Percentiles rank a stretch among this genome's conserved stretches.
Conservation (phyloP, 2,888 invertebrate species). For the Drosophila histrio region DNA sequence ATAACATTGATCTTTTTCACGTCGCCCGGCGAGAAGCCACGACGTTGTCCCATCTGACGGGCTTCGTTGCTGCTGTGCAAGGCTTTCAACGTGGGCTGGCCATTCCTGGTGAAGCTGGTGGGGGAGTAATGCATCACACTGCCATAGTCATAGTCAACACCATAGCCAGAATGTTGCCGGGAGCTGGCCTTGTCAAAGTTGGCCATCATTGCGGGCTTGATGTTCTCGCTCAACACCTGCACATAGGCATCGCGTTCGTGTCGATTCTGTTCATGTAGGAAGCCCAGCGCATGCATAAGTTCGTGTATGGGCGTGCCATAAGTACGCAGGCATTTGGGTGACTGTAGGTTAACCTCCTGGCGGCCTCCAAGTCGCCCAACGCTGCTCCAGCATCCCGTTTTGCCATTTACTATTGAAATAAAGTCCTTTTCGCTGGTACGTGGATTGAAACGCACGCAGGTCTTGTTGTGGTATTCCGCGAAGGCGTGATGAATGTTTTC, state of each 20-base stretch:
- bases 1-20: slow-evolving; percentile 80
- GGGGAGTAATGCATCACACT: slow-evolving; percentile 93
- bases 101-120: slow-evolving; percentile 90
- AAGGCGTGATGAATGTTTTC: slow-evolving; percentile 88
- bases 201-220: slow-evolving; percentile 86
- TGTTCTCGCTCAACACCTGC: slow-evolving; percentile 87
- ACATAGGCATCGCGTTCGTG: slow-evolving; percentile 90
- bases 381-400: slow-evolving; percentile 92
- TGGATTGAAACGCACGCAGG: slow-evolving; percentile 89
- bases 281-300: slow-evolving; percentile 91
- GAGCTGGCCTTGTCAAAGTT: slow-evolving; percentile 89
- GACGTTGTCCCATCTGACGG: slow-evolving; percentile 77
- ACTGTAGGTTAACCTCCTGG: slow-evolving; percentile 89
- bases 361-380: slow-evolving; percentile 88
- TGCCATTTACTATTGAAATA: slow-evolving; percentile 87
- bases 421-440: slow-evolving; percentile 88
- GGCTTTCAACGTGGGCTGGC: slow-evolving; percentile 88
- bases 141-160: slow-evolving; percentile 90
- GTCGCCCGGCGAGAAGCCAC: slow-evolving; percentile 79
- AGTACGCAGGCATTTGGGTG: slow-evolving; percentile 89
- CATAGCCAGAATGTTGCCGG: slow-evolving; percentile 86
- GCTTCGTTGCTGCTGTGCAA: slow-evolving; percentile 82
- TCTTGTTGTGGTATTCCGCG: slow-evolving; percentile 89
- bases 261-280: slow-evolving; percentile 92
- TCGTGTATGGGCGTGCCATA: slow-evolving; percentile 91